Evolutionary conservation across 1,140 invertebrate species (phyloP), one percentile per base, ranked within the genome.

Genomic region (Aethina tumida): DNA sequence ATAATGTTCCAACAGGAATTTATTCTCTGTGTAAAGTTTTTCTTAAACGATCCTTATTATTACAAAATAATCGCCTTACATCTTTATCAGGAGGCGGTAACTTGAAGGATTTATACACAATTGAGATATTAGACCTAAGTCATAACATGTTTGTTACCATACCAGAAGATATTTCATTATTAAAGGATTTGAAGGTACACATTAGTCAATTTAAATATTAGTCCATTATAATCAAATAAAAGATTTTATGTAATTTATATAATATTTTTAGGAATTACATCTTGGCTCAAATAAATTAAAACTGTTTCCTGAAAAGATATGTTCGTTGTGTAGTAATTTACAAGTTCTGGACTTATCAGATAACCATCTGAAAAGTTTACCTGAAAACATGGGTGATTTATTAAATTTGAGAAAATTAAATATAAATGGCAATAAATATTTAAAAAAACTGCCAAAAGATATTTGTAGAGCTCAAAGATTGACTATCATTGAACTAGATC

Each of bases 11-110:
- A 14, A 66, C 73, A 34, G 80, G 81, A 31, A 79, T 84, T 41
- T 86, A 76, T 65, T 75, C 78, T 2, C 63, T 84, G 21, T 86
- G 83, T 59, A 79, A 77, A 60, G 79, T 87, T 25, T 79, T 84
- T 49, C 71, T 79, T 35, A 88, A 88, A 65, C 73, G 79, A 47
- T 62, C 65, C 26, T 60, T 84, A 30, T 66, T 73, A 52, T 63
- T 86, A 41, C 64, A 81, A 41, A 65, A 70, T 39, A 87, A 87
- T 63, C 67, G 68, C 34, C 60, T 87, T 38, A 66, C 68, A 35
- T 73, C 75, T 27, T 58, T 87, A n/a, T 69, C 70, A 43, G 74
- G 74, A 48, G 81, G 80, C 47, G 82, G 81, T 35, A 67, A 70
- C 48, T 62, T 85, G 48, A 67, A 67, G 42, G 80, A 86, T 63